Evolutionary conservation across 2,113 vertebrate species (phyloP).

Genomic region (Camelus dromedarius): DNA sequence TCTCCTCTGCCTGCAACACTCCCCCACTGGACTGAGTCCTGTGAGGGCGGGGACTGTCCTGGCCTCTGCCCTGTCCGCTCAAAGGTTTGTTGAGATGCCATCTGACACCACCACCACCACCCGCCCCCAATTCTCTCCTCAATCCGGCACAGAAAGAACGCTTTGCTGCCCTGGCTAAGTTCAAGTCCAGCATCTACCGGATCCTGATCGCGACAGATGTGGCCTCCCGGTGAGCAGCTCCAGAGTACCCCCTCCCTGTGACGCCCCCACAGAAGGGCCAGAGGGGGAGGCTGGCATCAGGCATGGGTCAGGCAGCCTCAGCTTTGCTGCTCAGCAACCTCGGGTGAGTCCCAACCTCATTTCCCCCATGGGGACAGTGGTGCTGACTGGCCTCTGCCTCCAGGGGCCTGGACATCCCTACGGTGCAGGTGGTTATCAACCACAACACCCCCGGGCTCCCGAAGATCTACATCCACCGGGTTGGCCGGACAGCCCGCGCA

Average conservation of each 20-base stretch:
- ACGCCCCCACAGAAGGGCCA: background rate
- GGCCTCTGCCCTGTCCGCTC: background rate
- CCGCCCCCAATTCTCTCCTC: background rate
- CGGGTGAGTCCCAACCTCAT: background rate
- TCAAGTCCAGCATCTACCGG: constrained; percentile 97
- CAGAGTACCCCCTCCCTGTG: rapidly evolving
- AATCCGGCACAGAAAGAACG: constrained; percentile 90
- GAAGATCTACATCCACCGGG: constrained; percentile 97
- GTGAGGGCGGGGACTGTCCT: background rate
- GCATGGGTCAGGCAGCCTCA: background rate
- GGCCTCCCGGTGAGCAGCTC: constrained; percentile 91
- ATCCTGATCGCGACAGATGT: constrained; percentile 97
- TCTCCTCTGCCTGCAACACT: background rate
- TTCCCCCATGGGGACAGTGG: background rate
- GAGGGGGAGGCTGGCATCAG: rapidly evolving
- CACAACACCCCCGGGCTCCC: constrained; percentile 97
- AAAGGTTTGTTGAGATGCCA: background rate
- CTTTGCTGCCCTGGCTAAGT: constrained; percentile 95
- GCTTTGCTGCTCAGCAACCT: background rate
- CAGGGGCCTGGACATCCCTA: constrained; percentile 97
- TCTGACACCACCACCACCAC: rapidly evolving
- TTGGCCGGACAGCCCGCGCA: constrained; percentile 95
- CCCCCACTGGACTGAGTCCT: background rate
- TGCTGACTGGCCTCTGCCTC: background rate
- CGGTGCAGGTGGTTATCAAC: constrained; percentile 97